These are phyloP conservation scores for Nesoenas mayeri DNA, from an alignment of 2,113 vertebrate genomes.

Conservation along the genomic window DNA sequence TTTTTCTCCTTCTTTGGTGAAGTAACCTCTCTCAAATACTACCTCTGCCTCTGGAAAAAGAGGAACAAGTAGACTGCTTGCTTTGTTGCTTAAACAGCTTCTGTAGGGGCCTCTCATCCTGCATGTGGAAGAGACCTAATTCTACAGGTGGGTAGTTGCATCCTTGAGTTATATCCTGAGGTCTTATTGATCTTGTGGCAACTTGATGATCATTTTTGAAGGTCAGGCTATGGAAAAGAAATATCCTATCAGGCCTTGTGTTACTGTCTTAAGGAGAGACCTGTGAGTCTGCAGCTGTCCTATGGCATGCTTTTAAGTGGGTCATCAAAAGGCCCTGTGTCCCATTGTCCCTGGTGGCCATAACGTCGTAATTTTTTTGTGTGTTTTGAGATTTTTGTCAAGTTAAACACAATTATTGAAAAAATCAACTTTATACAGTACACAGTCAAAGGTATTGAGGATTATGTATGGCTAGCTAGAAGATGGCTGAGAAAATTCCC, in stretches of 20 bases:
- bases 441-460: background rate
- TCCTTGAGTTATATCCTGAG: background rate
- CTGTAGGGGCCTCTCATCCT: background rate
- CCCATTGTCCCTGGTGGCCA: fast-evolving
- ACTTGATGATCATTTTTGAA: background rate
- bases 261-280: background rate
- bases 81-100: background rate
- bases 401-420: background rate
- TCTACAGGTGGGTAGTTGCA: background rate
- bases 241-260: background rate
- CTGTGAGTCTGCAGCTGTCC: background rate
- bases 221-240: background rate
- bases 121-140: background rate
- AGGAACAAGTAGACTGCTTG: background rate
- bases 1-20: background rate
- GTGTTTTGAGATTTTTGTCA: background rate
- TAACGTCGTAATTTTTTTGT: background rate
- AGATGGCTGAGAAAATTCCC: background rate
- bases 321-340: background rate
- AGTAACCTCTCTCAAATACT: background rate
- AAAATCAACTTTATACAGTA: background rate
- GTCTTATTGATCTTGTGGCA: background rate
- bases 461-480: background rate
- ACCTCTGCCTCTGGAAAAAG: background rate
- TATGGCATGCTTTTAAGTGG: background rate